phyloP scores from a whole-genome alignment of 2,797 vertebrate species.

The Mallotus villosus region DNA sequence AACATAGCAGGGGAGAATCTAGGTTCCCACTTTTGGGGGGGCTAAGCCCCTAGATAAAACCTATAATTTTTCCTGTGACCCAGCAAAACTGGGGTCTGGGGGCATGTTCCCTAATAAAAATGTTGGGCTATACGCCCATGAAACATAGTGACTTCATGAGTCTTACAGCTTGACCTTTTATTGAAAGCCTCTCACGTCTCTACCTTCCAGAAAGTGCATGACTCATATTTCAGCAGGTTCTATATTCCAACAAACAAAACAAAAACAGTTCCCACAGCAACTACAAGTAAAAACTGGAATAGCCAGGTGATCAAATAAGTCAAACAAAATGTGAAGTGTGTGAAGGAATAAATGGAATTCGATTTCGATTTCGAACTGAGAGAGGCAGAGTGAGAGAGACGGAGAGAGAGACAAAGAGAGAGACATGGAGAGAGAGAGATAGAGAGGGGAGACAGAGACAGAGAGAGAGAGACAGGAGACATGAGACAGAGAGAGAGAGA shows the following conservation, averaged over 20 bases:
- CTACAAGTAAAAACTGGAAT: neutral
- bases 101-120: too few species aligned
- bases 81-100: too few species aligned
- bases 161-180: slow-evolving; percentile 2
- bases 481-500: too few species aligned
- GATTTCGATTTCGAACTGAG: neutral
- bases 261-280: slow-evolving; percentile 7
- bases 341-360: neutral
- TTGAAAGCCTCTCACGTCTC: neutral
- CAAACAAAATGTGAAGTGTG: neutral
- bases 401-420: neutral
- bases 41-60: too few species aligned
- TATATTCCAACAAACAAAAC: slow-evolving; percentile 34
- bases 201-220: slow-evolving; percentile 12
- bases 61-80: too few species aligned
- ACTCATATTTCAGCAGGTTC: slow-evolving; percentile 13
- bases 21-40: too few species aligned
- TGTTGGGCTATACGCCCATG: too few species aligned
- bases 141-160: slow-evolving; percentile 13
- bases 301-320: neutral
- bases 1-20: too few species aligned
- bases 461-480: neutral
- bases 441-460: too few species aligned
- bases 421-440: neutral
- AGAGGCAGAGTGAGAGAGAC: neutral